Percentiles rank a stretch among this genome's conserved stretches.
Conservation (phyloP, 2,113 vertebrate genomes). For the Oenanthe oenanthe region DNA sequence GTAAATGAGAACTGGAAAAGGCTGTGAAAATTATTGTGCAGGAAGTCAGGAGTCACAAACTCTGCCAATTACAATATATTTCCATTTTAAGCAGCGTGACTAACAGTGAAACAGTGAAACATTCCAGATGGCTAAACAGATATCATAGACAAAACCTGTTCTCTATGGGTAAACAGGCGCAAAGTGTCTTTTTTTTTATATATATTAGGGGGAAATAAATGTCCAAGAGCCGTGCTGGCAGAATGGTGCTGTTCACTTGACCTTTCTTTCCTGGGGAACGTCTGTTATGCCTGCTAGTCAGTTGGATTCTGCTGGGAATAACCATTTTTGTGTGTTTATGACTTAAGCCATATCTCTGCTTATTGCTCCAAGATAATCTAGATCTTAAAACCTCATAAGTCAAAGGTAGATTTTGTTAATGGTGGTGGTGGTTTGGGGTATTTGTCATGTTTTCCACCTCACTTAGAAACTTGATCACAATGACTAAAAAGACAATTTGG, state of each 20-base stretch:
- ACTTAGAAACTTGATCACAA: background rate
- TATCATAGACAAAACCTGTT: slow-evolving; percentile 22
- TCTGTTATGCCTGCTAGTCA: background rate
- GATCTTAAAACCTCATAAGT: background rate
- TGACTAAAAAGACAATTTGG: background rate
- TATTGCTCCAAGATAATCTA: background rate
- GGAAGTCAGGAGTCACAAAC: slow-evolving; percentile 36
- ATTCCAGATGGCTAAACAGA: slow-evolving; percentile 49
- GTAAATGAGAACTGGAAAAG: slow-evolving; percentile 52
- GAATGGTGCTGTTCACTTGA: background rate
- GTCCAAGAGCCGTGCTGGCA: background rate
- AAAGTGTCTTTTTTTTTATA: slow-evolving; percentile 1
- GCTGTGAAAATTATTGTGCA: background rate
- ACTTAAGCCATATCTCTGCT: background rate
- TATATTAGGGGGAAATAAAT: background rate
- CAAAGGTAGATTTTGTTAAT: background rate
- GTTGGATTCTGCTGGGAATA: background rate
- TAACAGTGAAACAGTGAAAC: slow-evolving; percentile 39
- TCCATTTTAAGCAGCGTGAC: slow-evolving; percentile 43
- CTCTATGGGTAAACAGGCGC: background rate
- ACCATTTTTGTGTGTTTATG: background rate
- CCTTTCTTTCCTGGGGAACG: background rate
- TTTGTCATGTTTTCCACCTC: background rate
- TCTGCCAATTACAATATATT: slow-evolving; percentile 46
- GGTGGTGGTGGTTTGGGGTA: background rate